These are phyloP conservation scores for Sphyrna mokarran DNA, from an alignment of 2,113 vertebrate species.

Conservation along the genomic window DNA sequence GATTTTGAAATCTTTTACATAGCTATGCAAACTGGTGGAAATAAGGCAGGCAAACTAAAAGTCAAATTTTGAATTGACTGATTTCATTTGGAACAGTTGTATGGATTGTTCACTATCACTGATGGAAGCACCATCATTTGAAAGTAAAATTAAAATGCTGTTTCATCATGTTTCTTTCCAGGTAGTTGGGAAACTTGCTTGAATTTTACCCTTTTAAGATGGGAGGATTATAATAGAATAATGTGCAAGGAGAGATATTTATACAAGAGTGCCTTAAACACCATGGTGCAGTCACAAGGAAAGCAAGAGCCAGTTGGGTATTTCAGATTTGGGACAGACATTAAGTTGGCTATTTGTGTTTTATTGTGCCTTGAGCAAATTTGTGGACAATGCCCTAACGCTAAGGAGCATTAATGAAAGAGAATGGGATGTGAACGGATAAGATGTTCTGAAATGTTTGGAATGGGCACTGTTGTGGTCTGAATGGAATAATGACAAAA, in stretches of 20 bases:
- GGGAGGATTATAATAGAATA: neutral
- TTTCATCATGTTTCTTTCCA: neutral
- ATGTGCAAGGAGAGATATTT: neutral
- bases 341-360: neutral
- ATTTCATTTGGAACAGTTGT: neutral
- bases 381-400: no score
- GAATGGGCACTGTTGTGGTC: neutral
- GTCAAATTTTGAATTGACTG: neutral
- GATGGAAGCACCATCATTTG: neutral
- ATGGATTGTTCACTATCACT: neutral
- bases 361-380: neutral
- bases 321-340: neutral
- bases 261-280: neutral
- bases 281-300: neutral
- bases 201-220: neutral
- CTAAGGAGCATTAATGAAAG: neutral
- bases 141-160: neutral
- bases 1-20: no score
- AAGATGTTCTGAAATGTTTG: neutral
- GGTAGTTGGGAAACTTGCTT: neutral
- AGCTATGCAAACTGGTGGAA: neutral
- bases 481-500: neutral
- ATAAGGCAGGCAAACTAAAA: neutral
- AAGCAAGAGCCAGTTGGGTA: neutral
- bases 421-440: no score